These are phyloP conservation scores for Stylophora pistillata DNA, from an alignment of 64 coral and sea anemone species.

Conservation along the genomic window DNA sequence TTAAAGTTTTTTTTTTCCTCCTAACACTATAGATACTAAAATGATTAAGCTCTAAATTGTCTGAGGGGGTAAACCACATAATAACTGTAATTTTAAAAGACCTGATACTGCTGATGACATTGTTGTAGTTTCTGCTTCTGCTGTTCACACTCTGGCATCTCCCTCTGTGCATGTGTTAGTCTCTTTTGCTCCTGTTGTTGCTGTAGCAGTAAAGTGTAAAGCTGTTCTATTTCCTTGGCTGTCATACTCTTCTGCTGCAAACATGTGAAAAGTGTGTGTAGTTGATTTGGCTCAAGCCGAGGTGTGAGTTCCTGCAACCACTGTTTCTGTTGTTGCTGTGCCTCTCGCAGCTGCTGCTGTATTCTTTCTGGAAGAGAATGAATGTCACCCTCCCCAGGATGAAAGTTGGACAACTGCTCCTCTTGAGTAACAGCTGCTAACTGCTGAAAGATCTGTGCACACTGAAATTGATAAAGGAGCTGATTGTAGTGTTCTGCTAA, in stretches of 20 bases:
- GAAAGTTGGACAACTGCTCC: conserved; percentile 1
- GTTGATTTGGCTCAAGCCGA: conserved; percentile 34
- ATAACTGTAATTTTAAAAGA: neutral
- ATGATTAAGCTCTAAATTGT: neutral
- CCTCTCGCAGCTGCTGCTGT: conserved; percentile 28
- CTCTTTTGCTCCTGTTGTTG: conserved; percentile 22
- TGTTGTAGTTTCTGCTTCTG: conserved; percentile 22
- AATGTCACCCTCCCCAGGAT: neutral
- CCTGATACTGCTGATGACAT: conserved; percentile 24
- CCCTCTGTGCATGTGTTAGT: neutral
- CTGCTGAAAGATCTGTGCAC: conserved; percentile 42
- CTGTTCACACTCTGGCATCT: neutral
- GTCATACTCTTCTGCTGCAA: conserved; percentile 38
- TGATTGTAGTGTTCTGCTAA: conserved; percentile 44
- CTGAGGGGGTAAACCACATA: neutral
- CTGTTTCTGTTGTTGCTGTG: conserved; percentile 8
- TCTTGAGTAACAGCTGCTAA: conserved; percentile 24
- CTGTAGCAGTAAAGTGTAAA: conserved; percentile 20
- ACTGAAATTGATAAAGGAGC: conserved; percentile 52
- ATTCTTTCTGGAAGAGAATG: conserved; percentile 15
- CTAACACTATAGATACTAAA: neutral
- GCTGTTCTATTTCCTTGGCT: conserved; percentile 8
- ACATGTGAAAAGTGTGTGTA: conserved; percentile 40
- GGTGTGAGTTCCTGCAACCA: conserved; percentile 26
- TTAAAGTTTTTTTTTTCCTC: no score